Evolutionary conservation across 2,113 vertebrate genomes (phyloP).

Genomic region (Phrynosoma blainvillii): DNA sequence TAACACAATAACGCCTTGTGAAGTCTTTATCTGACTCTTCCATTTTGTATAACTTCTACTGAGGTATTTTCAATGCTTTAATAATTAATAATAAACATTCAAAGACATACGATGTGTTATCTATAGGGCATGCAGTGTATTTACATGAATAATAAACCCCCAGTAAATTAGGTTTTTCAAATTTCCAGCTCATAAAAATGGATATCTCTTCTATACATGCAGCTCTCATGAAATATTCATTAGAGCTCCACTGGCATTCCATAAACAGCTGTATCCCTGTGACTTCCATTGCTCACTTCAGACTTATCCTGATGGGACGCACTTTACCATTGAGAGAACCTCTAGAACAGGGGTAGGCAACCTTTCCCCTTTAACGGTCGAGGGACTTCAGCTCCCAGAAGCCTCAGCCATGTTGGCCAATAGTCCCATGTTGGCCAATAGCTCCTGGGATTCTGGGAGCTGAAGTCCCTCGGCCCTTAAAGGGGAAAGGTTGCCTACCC

Average conservation of each 20-base stretch:
- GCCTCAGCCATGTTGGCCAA: no score
- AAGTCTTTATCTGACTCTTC: not conserved
- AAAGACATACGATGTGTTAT: conserved; percentile 44
- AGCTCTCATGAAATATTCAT: conserved; percentile 76
- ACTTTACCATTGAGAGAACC: conserved; percentile 65
- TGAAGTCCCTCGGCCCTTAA: no score
- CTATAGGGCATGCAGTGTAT: conserved; percentile 59
- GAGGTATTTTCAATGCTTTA: conserved; percentile 44
- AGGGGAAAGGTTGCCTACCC: no score
- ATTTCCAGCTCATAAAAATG: conserved; percentile 71
- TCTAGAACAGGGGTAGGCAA: not conserved
- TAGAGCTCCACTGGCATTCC: conserved; percentile 28
- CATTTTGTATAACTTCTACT: conserved; percentile 27
- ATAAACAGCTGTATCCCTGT: conserved; percentile 67
- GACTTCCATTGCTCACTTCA: conserved; percentile 75
- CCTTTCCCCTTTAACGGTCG: no score
- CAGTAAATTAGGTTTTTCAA: conserved; percentile 56
- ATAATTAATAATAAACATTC: conserved; percentile 69
- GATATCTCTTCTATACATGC: conserved; percentile 68
- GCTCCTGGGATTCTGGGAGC: no score
- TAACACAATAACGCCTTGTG: not conserved
- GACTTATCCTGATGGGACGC: conserved; percentile 73
- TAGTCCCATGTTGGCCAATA: no score
- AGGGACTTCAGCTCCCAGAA: no score
- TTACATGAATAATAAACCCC: conserved; percentile 68